Percentiles rank a stretch among this genome's conserved stretches.
Conservation (phyloP, 2,888 invertebrate genomes). For the Lordiphosa fenestrarum region DNA sequence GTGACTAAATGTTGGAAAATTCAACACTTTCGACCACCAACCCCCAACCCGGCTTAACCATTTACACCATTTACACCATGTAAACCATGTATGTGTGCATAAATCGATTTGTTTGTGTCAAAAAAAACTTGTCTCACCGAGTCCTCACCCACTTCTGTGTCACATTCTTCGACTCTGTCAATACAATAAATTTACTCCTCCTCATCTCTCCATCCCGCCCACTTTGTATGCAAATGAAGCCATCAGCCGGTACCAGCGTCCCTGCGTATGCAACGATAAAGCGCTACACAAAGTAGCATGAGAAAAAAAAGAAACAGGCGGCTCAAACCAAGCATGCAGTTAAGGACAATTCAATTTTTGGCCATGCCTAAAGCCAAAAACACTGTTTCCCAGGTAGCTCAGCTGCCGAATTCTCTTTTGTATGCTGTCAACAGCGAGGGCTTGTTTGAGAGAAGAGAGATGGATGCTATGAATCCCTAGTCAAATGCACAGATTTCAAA, state of each 20-base stretch:
- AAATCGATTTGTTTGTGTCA: constrained; percentile 54
- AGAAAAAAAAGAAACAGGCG: constrained; percentile 10
- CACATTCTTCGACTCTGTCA: constrained; percentile 27
- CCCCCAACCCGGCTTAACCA: constrained; percentile 6
- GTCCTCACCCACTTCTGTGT: background rate
- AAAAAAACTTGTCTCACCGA: constrained; percentile 19
- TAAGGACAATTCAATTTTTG: constrained; percentile 38
- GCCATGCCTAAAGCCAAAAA: constrained; percentile 12
- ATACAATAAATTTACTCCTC: constrained; percentile 39
- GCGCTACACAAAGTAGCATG: constrained; percentile 7
- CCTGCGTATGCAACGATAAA: constrained; percentile 24
- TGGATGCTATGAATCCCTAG: no score
- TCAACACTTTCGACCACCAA: constrained; percentile 5
- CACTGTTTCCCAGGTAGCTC: constrained; percentile 7
- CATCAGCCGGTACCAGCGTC: no score
- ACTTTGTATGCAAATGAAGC: constrained; percentile 51
- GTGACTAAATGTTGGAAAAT: constrained; percentile 53
- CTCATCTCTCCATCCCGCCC: constrained; percentile 18
- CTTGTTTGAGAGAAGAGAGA: no score
- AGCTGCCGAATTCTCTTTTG: constrained; percentile 11
- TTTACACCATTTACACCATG: constrained; percentile 7
- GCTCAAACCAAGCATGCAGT: background rate
- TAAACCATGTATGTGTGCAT: constrained; percentile 31
- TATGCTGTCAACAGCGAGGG: no score
- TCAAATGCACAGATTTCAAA: no score